Evolutionary conservation across 2,888 invertebrate genomes (phyloP), one percentile per base, ranked within the genome.

Genomic region (Odontocolon sp.): DNA sequence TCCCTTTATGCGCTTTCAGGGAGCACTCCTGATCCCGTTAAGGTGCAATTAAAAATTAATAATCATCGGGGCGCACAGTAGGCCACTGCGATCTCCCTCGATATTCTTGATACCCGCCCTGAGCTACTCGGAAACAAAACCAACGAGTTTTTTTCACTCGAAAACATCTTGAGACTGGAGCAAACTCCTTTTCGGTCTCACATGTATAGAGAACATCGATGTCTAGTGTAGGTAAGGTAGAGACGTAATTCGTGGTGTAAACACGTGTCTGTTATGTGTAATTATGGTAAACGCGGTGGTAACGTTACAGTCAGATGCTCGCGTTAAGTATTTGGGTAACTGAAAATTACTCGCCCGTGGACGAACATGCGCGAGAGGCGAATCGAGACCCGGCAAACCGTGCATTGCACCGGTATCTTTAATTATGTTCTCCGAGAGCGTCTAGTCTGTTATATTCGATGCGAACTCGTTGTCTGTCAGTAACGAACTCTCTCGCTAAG

Each of bases 281-380:
- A 78, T 79, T 78, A 81, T 77, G 74, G 38, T 75, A 73, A 80
- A 78, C 57, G 78, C 73, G 63, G 59, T 31, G 52, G 70, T 70
- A 63, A 74, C 45, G 73, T 80, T 76, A 77, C 81, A 76, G 57
- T 74, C 42, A 63, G 59, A 33, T 77, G 73, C 42, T 40, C 67
- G 70, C 45, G 61, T 40, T 80, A 63, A 78, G 78, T 82, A 84
- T 84, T 82, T 74, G 80, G 80, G 81, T 81, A 79, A 80, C 81
- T 80, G 77, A 81, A 82, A 66, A 84, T 83, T 78, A 81, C 75
- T 66, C 63, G 57, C 66, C 40, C 50, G 50, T 38, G 11, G 54
- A 40, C 50, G 63, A 59, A 69, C 16, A 14, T 26, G 31, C 14
- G 16, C n/a, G 21, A 40, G 26, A 52, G 40, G 23, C 5, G 63